phyloP scores from a whole-genome alignment of 2,797 vertebrate species.

The Mareca penelope region DNA sequence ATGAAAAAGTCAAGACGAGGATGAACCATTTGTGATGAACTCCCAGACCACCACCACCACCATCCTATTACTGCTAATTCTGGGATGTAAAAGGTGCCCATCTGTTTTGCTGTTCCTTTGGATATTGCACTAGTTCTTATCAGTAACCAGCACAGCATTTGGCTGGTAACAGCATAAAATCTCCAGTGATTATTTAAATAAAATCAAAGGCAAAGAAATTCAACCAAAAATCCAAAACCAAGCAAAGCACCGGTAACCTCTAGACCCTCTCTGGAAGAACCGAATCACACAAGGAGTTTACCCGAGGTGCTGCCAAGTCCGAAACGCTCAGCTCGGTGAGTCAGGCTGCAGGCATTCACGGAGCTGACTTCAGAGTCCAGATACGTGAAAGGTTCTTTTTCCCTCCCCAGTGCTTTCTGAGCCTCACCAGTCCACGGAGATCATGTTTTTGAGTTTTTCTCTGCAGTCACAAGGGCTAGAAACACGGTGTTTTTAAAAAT shows the following conservation, averaged over 20 bases:
- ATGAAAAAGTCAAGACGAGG: background rate
- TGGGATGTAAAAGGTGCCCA: background rate
- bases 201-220: background rate
- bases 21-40: background rate
- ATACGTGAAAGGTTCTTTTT: background rate
- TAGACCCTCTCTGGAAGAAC: background rate
- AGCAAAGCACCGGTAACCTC: background rate
- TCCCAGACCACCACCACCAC: too few species aligned
- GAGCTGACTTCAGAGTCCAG: background rate
- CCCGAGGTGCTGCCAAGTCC: background rate
- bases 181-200: background rate
- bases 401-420: background rate
- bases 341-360: background rate
- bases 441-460: background rate
- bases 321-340: background rate
- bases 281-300: background rate
- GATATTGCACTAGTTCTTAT: background rate
- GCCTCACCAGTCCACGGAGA: background rate
- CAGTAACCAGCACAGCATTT: rapidly evolving
- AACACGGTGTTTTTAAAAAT: background rate
- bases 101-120: background rate
- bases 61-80: background rate
- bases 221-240: background rate
- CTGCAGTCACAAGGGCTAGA: background rate
- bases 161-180: background rate